Conservation (phyloP, 2,888 invertebrate genomes). For the Eurytoma californica region DNA sequence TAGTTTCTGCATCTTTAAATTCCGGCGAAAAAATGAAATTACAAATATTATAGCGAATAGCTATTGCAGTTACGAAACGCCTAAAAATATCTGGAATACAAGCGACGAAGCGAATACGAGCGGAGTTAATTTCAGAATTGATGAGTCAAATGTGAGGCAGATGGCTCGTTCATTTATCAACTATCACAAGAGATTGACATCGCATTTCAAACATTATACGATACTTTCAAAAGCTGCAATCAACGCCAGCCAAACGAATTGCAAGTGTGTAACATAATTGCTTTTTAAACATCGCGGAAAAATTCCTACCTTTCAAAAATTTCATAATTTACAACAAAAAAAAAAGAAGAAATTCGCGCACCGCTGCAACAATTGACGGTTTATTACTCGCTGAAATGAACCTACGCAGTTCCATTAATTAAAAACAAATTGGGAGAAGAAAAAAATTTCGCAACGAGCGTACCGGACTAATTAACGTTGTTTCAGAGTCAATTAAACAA, state of each 20-base stretch:
- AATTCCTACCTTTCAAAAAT: background rate
- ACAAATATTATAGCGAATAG: background rate
- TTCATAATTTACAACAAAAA: no score
- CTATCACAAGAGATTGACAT: slow-evolving; percentile 38
- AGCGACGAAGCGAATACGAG: slow-evolving; percentile 8
- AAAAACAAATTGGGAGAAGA: no score
- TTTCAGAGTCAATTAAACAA: background rate
- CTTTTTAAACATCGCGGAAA: slow-evolving; percentile 7
- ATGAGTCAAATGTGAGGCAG: slow-evolving; percentile 37
- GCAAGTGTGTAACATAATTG: slow-evolving; percentile 1
- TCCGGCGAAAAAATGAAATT: background rate
- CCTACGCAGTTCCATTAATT: no score
- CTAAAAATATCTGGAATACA: slow-evolving; percentile 6
- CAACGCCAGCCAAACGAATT: background rate
- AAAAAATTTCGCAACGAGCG: background rate
- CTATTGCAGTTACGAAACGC: background rate
- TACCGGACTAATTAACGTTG: background rate
- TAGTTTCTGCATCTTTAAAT: no score
- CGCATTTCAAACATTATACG: slow-evolving; percentile 23
- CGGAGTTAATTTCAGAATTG: slow-evolving; percentile 37
- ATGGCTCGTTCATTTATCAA: slow-evolving; percentile 40
- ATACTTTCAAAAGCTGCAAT: slow-evolving; percentile 8
- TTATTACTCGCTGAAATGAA: no score
- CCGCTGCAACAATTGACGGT: no score
- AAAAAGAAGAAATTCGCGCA: no score